Base-by-base conservation (phyloP, 2,113 vertebrate species). In the Myrmecophaga tridactyla region DNA sequence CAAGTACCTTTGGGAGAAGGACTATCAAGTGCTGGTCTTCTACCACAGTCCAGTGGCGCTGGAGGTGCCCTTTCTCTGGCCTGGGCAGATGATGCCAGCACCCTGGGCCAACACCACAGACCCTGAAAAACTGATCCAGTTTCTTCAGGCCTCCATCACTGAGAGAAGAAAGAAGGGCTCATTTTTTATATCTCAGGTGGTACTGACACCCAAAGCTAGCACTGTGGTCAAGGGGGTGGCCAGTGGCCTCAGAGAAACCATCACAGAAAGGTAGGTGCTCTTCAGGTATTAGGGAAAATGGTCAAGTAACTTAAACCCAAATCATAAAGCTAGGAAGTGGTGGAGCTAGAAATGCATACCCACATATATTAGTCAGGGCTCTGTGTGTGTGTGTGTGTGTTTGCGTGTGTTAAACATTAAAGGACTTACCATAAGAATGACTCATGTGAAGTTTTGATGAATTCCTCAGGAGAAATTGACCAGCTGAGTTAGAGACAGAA, bases 71-170 rank as follows among this genome's bases (percentile, higher is more conserved):
- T 99, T 99, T 96, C 99, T 99, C 89, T 99, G 99, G 99, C 99
- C 99, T 0, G 99, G 99, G 63, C 99, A 99, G 98, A 99, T 99
- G 99, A 99, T 99, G 99, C 99, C 99, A 4, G 97, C 99, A 58
- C 99, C 99, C 8, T 99, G 99, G 99, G 99, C 99, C 96, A 99
- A 99, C 97, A 99, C 99, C 87, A 99, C 99, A 0, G 99, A 99
- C 98, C 99, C 99, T 0, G 99, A 99, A 97, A 99, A 99, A 98
- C 96, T 99, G 96, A 99, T 99, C 97, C 99, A 99, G 94, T 99
- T 99, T 97, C 99, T 99, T 62, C 99, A 99, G 97, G 98, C 99
- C 0, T 99, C 99, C 14, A 98, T 99, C 97, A 99, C 98, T 0
- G 99, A 99, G 93, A 99, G 99, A 98, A 99, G 99, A 98, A 99